Percentiles rank a stretch among this genome's conserved stretches.
Evolutionary conservation across 2,888 invertebrate species (phyloP).

Genomic region (Boloria selene): DNA sequence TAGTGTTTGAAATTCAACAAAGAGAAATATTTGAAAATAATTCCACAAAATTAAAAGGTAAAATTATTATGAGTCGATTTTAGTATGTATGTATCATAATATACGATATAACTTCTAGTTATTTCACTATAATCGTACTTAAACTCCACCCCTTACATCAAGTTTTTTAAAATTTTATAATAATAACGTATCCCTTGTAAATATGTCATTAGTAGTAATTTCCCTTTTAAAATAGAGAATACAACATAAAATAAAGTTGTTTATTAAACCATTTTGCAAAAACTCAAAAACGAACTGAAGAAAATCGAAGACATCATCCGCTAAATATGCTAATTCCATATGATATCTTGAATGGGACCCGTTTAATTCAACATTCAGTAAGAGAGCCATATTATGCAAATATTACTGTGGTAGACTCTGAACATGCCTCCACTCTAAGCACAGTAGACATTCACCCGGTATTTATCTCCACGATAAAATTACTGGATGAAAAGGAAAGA

Average conservation of each 20-base stretch:
- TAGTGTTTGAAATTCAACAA: background rate
- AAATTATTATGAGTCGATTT: no score
- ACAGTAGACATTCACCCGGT: constrained; percentile 3
- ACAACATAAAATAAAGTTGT: background rate
- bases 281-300: background rate
- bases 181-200: no score
- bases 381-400: constrained; percentile 20
- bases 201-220: no score
- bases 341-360: constrained; percentile 16
- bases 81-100: no score
- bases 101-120: no score
- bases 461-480: constrained; percentile 12
- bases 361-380: constrained; percentile 18
- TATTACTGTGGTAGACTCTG: background rate
- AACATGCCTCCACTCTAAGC: constrained; percentile 8
- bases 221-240: background rate
- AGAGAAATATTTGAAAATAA: no score
- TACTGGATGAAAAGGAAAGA: background rate
- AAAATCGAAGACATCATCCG: background rate
- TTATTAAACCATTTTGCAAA: background rate
- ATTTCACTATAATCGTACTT: no score
- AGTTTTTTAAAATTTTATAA: no score
- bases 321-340: constrained; percentile 11
- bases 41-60: no score
- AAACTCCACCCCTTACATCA: no score